Evolutionary conservation across 1,140 invertebrate species (phyloP).

Genomic region (Catajapyx aquilonaris): DNA sequence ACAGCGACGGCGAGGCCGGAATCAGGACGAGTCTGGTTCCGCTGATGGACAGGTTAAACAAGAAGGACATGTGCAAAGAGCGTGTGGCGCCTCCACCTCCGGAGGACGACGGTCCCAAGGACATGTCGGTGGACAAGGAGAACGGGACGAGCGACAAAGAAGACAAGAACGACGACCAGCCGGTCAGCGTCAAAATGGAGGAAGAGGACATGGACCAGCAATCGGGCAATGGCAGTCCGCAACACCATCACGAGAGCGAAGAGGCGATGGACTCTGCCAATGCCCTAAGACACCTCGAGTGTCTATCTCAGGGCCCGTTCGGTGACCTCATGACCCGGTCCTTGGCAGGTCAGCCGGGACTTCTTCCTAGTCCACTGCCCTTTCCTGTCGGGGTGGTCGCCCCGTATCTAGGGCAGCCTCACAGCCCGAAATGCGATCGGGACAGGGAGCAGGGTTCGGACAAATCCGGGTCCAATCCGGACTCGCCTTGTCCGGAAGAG

Average conservation of each 20-base stretch:
- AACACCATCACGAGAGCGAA: slow-evolving; percentile 33
- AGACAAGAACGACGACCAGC: neutral
- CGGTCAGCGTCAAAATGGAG: slow-evolving; percentile 1
- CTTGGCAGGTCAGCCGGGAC: slow-evolving; percentile 2
- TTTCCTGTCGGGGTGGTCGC: slow-evolving; percentile 26
- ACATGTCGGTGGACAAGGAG: slow-evolving; percentile 5
- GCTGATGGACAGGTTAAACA: neutral
- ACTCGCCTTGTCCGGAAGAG: slow-evolving; percentile 31
- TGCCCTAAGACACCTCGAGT: slow-evolving; percentile 54
- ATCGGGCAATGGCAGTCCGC: slow-evolving; percentile 20
- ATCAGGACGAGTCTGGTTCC: neutral
- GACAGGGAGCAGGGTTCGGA: slow-evolving; percentile 8
- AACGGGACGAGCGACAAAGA: slow-evolving; percentile 7
- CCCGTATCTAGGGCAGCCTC: slow-evolving; percentile 5
- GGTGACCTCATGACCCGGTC: slow-evolving; percentile 22
- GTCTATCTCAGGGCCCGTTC: slow-evolving; percentile 54
- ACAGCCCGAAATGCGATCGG: slow-evolving; percentile 2
- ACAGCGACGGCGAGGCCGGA: slow-evolving; percentile 1
- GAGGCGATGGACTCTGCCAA: slow-evolving; percentile 40
- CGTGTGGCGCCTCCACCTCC: no score
- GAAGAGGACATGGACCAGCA: slow-evolving; percentile 7
- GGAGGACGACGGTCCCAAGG: neutral
- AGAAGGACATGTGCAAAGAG: neutral
- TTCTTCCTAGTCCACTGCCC: slow-evolving; percentile 16
- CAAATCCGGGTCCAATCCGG: slow-evolving; percentile 18